Conservation (phyloP, 1,140 invertebrate species). For the Lucilia sericata region DNA sequence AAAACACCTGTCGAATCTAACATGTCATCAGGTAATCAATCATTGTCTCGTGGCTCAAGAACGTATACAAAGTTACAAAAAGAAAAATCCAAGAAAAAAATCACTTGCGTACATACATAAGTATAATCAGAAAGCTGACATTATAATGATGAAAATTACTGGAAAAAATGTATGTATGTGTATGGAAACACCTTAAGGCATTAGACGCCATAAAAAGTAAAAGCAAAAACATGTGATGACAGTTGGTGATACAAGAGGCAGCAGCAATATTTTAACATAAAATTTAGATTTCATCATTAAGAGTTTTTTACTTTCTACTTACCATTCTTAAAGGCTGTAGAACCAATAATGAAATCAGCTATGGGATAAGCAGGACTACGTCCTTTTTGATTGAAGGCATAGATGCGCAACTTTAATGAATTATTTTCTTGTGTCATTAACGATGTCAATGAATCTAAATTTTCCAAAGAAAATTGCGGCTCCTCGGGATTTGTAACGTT, state of each 20-base stretch:
- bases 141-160: background rate
- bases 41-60: background rate
- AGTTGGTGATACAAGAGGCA: background rate
- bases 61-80: background rate
- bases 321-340: conserved; percentile 66
- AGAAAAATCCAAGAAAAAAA: background rate
- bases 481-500: conserved; percentile 66
- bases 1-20: conserved; percentile 41
- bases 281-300: background rate
- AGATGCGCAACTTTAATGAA: conserved; percentile 63
- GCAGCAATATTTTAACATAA: background rate
- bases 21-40: conserved; percentile 40
- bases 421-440: conserved; percentile 66
- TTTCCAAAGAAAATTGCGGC: conserved; percentile 64
- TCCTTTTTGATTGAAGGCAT: conserved; percentile 66
- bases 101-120: background rate
- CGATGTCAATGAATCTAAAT: conserved; percentile 64
- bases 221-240: background rate
- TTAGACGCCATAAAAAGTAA: background rate
- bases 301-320: conserved; percentile 48
- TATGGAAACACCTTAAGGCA: background rate
- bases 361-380: conserved; percentile 62
- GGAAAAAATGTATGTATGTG: too few relatives aligned
- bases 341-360: conserved; percentile 66
- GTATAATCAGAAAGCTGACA: background rate